Percentiles rank a stretch among this genome's conserved stretches.
phyloP scores from a whole-genome alignment of 1,140 invertebrate genomes.

The Periplaneta americana region DNA sequence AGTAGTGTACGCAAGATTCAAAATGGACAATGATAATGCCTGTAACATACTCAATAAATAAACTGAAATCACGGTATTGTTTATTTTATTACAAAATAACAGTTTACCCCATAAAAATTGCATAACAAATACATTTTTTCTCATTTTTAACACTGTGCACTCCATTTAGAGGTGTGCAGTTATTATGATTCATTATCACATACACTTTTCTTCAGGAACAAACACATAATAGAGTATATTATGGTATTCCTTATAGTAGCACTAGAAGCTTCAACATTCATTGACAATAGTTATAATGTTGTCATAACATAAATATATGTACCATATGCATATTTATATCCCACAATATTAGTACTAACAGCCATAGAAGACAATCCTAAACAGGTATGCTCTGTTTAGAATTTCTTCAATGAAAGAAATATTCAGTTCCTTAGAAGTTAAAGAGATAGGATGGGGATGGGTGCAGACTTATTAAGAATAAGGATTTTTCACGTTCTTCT shows the following conservation, averaged over 20 bases:
- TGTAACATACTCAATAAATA: too few relatives aligned
- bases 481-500: not conserved
- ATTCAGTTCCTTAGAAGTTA: not conserved
- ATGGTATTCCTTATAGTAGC: not conserved
- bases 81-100: conserved; percentile 23
- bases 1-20: too few relatives aligned
- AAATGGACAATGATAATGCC: too few relatives aligned
- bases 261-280: not conserved
- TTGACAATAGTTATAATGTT: not conserved
- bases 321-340: not conserved
- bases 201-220: not conserved
- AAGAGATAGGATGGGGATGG: not conserved
- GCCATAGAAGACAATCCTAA: not conserved
- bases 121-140: not conserved
- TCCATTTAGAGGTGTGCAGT: not conserved
- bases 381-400: not conserved
- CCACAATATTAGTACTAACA: not conserved
- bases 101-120: not conserved
- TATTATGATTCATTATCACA: not conserved
- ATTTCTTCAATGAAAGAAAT: not conserved
- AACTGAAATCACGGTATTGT: too few relatives aligned
- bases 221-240: not conserved
- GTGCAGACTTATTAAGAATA: not conserved
- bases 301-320: not conserved
- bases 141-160: not conserved